Conservation (phyloP, 2,113 vertebrate species). For the Eurypyga helias region DNA sequence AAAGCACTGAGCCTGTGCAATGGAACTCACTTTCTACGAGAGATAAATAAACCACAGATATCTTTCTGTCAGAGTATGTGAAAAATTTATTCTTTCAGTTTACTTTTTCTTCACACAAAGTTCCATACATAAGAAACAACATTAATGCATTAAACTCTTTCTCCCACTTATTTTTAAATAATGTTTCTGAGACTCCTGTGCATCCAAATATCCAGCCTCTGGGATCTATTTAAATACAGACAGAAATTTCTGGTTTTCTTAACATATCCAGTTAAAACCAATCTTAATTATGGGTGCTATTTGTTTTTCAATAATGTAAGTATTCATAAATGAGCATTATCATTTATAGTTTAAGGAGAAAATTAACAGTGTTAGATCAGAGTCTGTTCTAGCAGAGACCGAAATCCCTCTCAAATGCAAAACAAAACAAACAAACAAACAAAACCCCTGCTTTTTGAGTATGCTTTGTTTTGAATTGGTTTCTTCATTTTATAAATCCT, state of each 20-base stretch:
- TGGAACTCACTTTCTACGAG: background rate
- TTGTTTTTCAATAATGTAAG: background rate
- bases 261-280: background rate
- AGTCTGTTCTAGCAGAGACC: background rate
- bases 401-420: fast-evolving
- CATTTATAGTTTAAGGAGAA: background rate
- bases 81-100: constrained; percentile 10
- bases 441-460: background rate
- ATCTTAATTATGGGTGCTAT: background rate
- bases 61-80: background rate
- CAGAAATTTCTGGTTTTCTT: background rate
- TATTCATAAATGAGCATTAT: background rate
- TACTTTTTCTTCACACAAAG: background rate
- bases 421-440: no score
- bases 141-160: background rate
- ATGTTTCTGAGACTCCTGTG: background rate
- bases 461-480: background rate
- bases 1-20: background rate
- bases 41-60: constrained; percentile 15
- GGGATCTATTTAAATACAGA: background rate
- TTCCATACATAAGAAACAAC: background rate
- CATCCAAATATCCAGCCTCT: background rate
- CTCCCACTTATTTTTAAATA: background rate
- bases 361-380: background rate
- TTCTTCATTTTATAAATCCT: background rate